Evolutionary conservation across 2,888 invertebrate species (phyloP), one percentile per base, ranked within the genome.

Genomic region (Eucera pruinosa): DNA sequence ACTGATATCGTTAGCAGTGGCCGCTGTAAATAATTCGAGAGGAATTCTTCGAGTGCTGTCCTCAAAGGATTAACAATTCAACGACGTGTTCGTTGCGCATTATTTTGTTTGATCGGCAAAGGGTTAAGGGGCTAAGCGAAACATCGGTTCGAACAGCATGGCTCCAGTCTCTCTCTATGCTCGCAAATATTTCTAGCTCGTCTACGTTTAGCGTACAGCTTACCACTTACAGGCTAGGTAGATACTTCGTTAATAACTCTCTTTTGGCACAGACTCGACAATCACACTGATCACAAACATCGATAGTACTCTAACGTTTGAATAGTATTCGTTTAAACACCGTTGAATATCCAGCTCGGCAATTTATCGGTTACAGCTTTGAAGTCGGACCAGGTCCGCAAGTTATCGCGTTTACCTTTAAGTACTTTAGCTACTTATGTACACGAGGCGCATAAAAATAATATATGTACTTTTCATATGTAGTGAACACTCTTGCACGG

Each of bases 241-340:
- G 23, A 78, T 67, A 67, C 20, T 43, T 65, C 50, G 68, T 27
- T 69, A 50, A 66, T 70, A 73, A 57, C 54, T 68, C 65, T 55
- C 27, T 57, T 85, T 86, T 87, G 85, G 87, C 87, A 85, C 80
- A 48, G 68, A 66, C 43, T 70, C 52, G 78, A 81, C 78, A 52
- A 67, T 79, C 72, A 82, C 73, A 84, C 69, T 18, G 71, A 78
- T 75, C 72, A 81, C 79, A 58, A 86, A 86, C 86, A 85, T 70
- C 18, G 76, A 86, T 86, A 83, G 79, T 85, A 84, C 54, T 52
- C 6, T 58, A 80, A 71, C 50, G 33, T 66, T 7, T 39, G 41
- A 58, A 68, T 52, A 48, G 43, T 50, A 41, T 13, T 33, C 18
- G 7, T 2, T 60, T 54, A 25, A 45, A 48, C 27, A 58, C 45